Conservation (phyloP, 2,888 invertebrate genomes). For the Disparrhopalites patrizii region DNA sequence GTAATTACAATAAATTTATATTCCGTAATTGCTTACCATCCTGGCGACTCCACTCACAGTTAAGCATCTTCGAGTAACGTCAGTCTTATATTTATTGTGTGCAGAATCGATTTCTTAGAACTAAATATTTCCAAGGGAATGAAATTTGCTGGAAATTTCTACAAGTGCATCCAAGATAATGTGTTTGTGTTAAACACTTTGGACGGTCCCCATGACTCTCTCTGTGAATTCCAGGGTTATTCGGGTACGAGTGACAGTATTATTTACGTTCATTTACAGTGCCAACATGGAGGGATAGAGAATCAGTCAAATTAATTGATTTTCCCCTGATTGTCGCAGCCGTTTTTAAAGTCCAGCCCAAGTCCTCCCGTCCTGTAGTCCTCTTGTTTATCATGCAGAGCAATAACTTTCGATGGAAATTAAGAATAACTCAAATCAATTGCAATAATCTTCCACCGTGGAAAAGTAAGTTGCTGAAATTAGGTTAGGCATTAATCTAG, state of each 20-base stretch:
- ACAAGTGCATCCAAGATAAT: slow-evolving; percentile 42
- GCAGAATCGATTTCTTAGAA: slow-evolving; percentile 50
- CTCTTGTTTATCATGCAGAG: neutral
- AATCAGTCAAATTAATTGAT: no score
- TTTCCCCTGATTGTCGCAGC: no score
- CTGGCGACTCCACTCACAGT: no score
- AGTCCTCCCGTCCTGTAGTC: neutral
- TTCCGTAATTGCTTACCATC: neutral
- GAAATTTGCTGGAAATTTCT: slow-evolving; percentile 29
- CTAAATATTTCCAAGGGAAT: slow-evolving; percentile 50
- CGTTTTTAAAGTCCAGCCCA: neutral
- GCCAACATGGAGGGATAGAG: neutral
- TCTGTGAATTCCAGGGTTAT: slow-evolving; percentile 44
- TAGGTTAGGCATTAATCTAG: no score
- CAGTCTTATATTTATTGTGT: slow-evolving; percentile 8
- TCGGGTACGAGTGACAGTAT: slow-evolving; percentile 39
- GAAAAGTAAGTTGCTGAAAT: slow-evolving; percentile 42
- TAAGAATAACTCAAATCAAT: slow-evolving; percentile 50
- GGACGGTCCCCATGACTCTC: slow-evolving; percentile 38
- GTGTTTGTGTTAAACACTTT: slow-evolving; percentile 39
- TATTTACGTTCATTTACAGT: neutral
- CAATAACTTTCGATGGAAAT: slow-evolving; percentile 48
- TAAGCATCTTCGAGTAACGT: no score
- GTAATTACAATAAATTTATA: slow-evolving; percentile 41
- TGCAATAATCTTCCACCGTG: slow-evolving; percentile 46